Base-by-base conservation (phyloP, 2,113 vertebrate genomes). In the Lates calcarifer region DNA sequence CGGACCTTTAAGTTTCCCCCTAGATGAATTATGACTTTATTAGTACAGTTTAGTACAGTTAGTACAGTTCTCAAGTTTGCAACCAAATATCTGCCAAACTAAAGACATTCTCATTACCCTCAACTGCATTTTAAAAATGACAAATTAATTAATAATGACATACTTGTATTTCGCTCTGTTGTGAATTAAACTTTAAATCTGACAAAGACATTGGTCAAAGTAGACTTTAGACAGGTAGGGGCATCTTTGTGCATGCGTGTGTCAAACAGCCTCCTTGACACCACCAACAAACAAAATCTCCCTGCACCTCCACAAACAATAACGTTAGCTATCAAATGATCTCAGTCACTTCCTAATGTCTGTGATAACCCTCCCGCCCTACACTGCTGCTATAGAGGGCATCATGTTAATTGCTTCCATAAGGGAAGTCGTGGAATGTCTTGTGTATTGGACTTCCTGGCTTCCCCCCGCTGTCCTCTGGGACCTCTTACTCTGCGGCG, bases 351-450 rank as follows among this genome's bases (percentile, higher is more conserved):
- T 88, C 89, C 88, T 87, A 69, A 83, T 72, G 73, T 47, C 47
- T 56, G 60, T 43, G 91, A 90, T 80, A 88, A 79, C 41, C 72
- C 39, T 1, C 49, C 81, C 85, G 26, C 77, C 73, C 77, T 60
- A 71, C 84, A 60, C 83, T 51, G 71, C 66, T 17, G 84, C 84
- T 29, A 82, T 68, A 84, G 69, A 65, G 74, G 75, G 70, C 83
- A 90, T 84, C 70, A 70, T 82, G 81, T 33, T 94, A 94, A 95
- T 94, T 91, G 85, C 92, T 94, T 94, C 94, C 93, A 94, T 88
- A 89, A 88, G 91, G 93, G 94, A 95, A 92, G 89, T 93, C 37
- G 37, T 88, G 94, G 94, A 95, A 94, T 95, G 90, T 93, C 84
- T 92, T 90, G 86, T 63, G 85, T 90, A 87, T 95, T 64, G 75